phyloP scores from a whole-genome alignment of 2,797 vertebrate species.

The Poeciliopsis turneri region DNA sequence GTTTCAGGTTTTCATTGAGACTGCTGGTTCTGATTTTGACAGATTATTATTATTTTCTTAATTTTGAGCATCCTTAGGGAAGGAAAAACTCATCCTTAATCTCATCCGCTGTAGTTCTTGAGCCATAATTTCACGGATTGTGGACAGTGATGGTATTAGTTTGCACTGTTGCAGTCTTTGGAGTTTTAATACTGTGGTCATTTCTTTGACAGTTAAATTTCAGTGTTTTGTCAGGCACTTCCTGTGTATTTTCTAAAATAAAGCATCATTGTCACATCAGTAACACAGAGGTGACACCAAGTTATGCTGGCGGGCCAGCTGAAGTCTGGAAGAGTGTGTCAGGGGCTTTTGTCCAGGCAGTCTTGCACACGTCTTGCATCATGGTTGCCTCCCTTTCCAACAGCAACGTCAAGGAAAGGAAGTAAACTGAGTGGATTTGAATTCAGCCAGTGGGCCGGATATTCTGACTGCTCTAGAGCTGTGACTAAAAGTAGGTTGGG shows the following conservation, averaged over 20 bases:
- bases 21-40: background rate
- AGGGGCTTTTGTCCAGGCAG: conserved; percentile 68
- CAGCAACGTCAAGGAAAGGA: conserved; percentile 47
- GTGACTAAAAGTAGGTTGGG: conserved; percentile 55
- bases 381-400: conserved; percentile 67
- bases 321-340: conserved; percentile 25
- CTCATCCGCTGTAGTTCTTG: background rate
- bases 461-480: conserved; percentile 39
- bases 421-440: conserved; percentile 42
- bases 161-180: background rate
- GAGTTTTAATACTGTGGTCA: background rate
- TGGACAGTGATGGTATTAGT: background rate
- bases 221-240: background rate
- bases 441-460: conserved; percentile 54
- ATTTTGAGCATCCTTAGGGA: background rate
- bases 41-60: background rate
- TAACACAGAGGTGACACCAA: conserved; percentile 38
- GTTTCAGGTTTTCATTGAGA: background rate
- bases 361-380: conserved; percentile 83
- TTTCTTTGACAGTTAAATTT: background rate
- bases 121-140: background rate
- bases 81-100: background rate
- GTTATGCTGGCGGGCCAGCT: conserved; percentile 22
- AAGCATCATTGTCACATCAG: conserved; percentile 33
- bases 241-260: background rate